Evolutionary conservation across 2,113 vertebrate species (phyloP).

Genomic region (Camelus dromedarius): DNA sequence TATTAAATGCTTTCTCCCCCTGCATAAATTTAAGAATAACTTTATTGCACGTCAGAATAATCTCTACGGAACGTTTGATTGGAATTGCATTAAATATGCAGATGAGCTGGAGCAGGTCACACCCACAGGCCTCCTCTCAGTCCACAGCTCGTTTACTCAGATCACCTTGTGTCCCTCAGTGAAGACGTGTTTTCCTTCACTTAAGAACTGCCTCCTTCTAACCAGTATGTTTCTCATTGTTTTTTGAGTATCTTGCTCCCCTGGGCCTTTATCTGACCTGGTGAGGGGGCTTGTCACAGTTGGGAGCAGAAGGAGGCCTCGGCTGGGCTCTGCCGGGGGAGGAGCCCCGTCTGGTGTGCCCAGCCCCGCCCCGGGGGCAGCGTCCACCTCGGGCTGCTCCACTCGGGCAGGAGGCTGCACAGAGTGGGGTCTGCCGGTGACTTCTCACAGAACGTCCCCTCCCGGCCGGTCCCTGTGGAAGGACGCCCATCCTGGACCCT

Average conservation of each 20-base stretch:
- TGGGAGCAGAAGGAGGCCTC: rapidly evolving
- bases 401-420: no score
- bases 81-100: not conserved
- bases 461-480: rapidly evolving
- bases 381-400: rapidly evolving
- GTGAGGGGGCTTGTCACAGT: rapidly evolving
- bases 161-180: rapidly evolving
- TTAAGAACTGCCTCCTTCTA: rapidly evolving
- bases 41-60: not conserved
- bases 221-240: rapidly evolving
- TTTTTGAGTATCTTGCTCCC: rapidly evolving
- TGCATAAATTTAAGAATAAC: no score
- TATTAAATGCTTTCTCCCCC: not conserved
- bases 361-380: no score
- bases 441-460: rapidly evolving
- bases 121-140: not conserved
- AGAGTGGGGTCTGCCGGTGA: rapidly evolving
- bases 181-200: rapidly evolving
- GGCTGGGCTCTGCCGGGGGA: rapidly evolving
- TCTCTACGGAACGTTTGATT: not conserved
- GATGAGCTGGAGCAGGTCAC: no score
- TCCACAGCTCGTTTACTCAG: not conserved
- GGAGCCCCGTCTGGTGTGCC: no score
- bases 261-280: no score
- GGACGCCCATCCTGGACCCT: rapidly evolving